Percentiles rank a stretch among this genome's conserved stretches.
These are phyloP conservation scores for Flabesymbios commensalis DNA, from an alignment of 2,888 invertebrate species.

Conservation along the genomic window DNA sequence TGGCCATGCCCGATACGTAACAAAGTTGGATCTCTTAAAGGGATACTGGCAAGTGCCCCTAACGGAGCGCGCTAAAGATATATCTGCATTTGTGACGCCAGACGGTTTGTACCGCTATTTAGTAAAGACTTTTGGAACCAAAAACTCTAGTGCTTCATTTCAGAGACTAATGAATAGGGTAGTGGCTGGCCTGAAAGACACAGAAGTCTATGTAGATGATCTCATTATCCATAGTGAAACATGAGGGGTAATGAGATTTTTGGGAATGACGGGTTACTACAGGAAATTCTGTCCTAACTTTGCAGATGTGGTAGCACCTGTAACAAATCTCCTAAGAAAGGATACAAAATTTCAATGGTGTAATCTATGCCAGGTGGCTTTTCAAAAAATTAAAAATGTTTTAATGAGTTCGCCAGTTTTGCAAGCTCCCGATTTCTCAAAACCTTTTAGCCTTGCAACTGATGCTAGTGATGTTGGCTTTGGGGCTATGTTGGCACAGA, in stretches of 20 bases:
- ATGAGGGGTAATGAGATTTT: not conserved
- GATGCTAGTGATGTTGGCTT: too few species aligned
- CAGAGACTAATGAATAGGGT: not conserved
- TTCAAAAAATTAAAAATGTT: too few species aligned
- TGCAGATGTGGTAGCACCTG: not conserved
- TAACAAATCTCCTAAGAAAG: too few species aligned
- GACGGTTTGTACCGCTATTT: not conserved
- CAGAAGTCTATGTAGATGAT: not conserved
- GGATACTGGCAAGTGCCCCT: conserved; percentile 2
- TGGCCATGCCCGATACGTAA: not conserved
- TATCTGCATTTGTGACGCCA: conserved; percentile 5
- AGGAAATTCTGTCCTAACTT: not conserved
- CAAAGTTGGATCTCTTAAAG: not conserved
- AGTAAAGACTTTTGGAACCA: not conserved
- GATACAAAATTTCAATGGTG: too few species aligned
- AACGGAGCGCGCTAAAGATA: not conserved
- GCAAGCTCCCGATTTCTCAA: too few species aligned
- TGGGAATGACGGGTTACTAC: not conserved
- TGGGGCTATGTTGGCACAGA: too few species aligned
- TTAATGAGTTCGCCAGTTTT: too few species aligned
- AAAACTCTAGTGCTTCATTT: not conserved
- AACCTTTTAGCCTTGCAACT: too few species aligned
- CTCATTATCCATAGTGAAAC: not conserved
- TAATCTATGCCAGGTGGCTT: too few species aligned
- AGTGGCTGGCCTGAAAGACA: not conserved